Base-by-base conservation (phyloP, 2,113 vertebrate species). In the Dicrurus megarhynchus region DNA sequence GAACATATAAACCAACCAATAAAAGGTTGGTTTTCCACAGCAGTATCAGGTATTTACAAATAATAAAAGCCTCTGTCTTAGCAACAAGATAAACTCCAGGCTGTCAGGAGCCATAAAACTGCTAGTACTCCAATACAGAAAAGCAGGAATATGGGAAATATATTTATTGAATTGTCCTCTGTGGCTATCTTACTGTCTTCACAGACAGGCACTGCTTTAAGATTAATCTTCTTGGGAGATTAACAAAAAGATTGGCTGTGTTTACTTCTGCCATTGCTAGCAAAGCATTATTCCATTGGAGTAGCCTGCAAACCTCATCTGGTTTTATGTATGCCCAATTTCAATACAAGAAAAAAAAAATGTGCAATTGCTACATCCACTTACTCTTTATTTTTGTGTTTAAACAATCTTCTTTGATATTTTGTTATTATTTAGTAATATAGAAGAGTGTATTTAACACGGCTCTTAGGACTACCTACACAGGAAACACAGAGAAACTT, bases 51-150 rank as follows among this genome's bases (percentile, higher is more conserved):
- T 64, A 87, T 95, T 95, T 95, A 71, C 70, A 87, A 84, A 88
- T 46, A 89, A 76, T 77, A 59, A 83, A 92, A 94, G 49, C 30
- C 63, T 90, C 64, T 90, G 61, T 80, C 91, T 59, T 95, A 91
- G 82, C 89, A 96, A 95, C 46, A 73, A 85, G 81, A 87, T 85
- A 89, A 94, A 94, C 67, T 74, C 8, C 22, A 61, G 67, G 59
- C 67, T 87, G 82, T 85, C 63, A 77, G 57, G 55, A 94, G 60
- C 60, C 74, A 55, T 78, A 83, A 84, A 37, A 46, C 70, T 55
- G 55, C 67, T 91, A 44, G n/a, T 61, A 55, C 63, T 74, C 41
- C 0, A 5, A 63, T 26, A 82, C 5, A 78, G 63, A 76, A 88
- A 87, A 74, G 32, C 46, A 89, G 35, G 23, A 80, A 55, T 42